Percentiles rank a stretch among this genome's conserved stretches.
Conservation (phyloP, 2,797 vertebrate genomes). For the Limosa lapponica region DNA sequence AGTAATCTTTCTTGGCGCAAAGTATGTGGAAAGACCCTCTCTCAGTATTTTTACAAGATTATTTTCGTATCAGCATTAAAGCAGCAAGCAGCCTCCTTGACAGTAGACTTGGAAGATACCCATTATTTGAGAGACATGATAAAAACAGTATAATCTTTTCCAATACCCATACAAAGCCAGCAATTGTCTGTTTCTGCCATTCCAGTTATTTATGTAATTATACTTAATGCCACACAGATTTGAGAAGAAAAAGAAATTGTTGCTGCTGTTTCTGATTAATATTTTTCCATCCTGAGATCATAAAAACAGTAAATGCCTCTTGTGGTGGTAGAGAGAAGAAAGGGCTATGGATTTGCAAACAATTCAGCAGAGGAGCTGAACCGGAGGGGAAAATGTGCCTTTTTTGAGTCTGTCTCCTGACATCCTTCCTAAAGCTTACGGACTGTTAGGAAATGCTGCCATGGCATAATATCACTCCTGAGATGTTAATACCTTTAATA, state of each 20-base stretch:
- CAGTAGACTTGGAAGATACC: conserved; percentile 47
- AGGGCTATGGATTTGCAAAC: conserved; percentile 24
- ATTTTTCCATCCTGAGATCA: conserved; percentile 44
- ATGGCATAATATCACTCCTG: neutral
- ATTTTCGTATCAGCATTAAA: conserved; percentile 56
- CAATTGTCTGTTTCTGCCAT: conserved; percentile 59
- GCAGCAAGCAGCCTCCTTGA: conserved; percentile 31
- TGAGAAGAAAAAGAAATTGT: conserved; percentile 48
- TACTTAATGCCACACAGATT: conserved; percentile 59
- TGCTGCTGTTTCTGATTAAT: conserved; percentile 54
- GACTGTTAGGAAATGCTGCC: neutral
- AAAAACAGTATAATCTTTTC: conserved; percentile 62
- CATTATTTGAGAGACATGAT: conserved; percentile 58
- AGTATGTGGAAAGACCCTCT: conserved; percentile 41
- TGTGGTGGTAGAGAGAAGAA: neutral
- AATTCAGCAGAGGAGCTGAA: neutral
- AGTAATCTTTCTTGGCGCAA: conserved; percentile 35
- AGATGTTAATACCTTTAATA: neutral
- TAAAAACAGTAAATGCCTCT: conserved; percentile 36
- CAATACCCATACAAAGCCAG: conserved; percentile 59
- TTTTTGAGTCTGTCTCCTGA: neutral
- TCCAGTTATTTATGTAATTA: conserved; percentile 68
- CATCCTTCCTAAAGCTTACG: neutral
- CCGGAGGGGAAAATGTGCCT: neutral
- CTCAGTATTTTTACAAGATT: conserved; percentile 53